Evolutionary conservation across 2,888 invertebrate genomes (phyloP), one percentile per base, ranked within the genome.

Genomic region (Epinotia nisella): DNA sequence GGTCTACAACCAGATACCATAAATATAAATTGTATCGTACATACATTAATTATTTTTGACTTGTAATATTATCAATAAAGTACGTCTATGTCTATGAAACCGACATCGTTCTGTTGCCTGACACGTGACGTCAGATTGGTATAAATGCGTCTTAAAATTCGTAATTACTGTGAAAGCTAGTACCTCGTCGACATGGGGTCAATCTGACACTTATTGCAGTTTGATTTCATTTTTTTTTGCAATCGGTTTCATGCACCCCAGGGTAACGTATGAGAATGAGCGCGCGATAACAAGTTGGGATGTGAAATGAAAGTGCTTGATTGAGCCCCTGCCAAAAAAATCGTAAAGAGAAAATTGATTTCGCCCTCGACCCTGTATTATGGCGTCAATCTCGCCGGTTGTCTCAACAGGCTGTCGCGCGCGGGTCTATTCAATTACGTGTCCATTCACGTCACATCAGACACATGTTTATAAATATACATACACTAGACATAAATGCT

Each of bases 361-460:
- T 53, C 10, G 5, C 35, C 35, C 59, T 17, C 59, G 13, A 13
- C 59, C 59, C 39, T 59, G 39, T 35, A 35, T 59, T 59, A 39
- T 59, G 58, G 11, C 11, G 17, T 10, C 68, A 68, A 51, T 60
- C 49, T 11, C 58, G 55, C 7, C 39, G 56, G 24, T 51, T 51
- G 45, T 67, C 49, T 59, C 58, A 35, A 49, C 29, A 59, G 68
- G 10, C 59, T 56, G 55, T 9, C 10, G 21, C 41, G 59, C 53
- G 11, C 49, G 45, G 24, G n/a, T 17, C 17, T 19, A 58, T 68
- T 68, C 58, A 58, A 68, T 58, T 68, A 68, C 19, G 24, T 59
- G 45, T 49, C 17, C 67, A 68, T 68, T 59, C 19, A 59, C n/a
- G 60, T 60, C 39, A 60, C 4, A 21, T 21, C 11, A 60, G 24